These are phyloP conservation scores for Colletes gigas DNA, from an alignment of 1,140 invertebrate species.

Conservation along the genomic window DNA sequence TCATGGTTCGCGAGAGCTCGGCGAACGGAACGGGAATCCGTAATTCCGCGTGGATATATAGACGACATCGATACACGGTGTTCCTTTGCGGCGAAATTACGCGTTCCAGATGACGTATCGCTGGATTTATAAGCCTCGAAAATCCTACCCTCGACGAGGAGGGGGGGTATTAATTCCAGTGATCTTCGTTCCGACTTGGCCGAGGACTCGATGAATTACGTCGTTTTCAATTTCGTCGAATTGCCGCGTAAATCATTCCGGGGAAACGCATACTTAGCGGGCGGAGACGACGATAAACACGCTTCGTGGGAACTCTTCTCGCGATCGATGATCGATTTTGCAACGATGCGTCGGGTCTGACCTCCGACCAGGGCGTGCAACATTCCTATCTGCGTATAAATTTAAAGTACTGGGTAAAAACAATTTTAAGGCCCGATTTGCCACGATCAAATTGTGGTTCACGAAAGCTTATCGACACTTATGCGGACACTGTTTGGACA, in stretches of 20 bases:
- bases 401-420: too few species aligned
- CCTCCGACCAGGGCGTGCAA: too few species aligned
- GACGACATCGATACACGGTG: background rate
- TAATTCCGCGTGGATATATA: conserved; percentile 6
- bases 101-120: conserved; percentile 2
- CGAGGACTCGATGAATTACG: conserved; percentile 1
- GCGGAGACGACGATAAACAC: background rate
- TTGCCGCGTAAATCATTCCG: conserved; percentile 6
- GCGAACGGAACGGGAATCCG: background rate
- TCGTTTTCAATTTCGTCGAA: conserved; percentile 29
- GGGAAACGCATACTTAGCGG: background rate
- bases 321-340: too few species aligned
- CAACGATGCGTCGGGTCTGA: too few species aligned
- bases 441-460: too few species aligned
- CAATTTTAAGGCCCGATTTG: too few species aligned
- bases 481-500: too few species aligned
- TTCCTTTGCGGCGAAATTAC: background rate
- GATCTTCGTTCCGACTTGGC: conserved; percentile 12
- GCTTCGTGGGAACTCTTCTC: background rate
- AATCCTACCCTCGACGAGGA: background rate
- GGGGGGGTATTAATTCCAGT: background rate
- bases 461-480: too few species aligned
- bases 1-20: background rate
- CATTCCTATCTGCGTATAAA: too few species aligned
- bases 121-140: background rate